Conservation (phyloP, 2,113 vertebrate genomes). For the Notarius lentiginosus region DNA sequence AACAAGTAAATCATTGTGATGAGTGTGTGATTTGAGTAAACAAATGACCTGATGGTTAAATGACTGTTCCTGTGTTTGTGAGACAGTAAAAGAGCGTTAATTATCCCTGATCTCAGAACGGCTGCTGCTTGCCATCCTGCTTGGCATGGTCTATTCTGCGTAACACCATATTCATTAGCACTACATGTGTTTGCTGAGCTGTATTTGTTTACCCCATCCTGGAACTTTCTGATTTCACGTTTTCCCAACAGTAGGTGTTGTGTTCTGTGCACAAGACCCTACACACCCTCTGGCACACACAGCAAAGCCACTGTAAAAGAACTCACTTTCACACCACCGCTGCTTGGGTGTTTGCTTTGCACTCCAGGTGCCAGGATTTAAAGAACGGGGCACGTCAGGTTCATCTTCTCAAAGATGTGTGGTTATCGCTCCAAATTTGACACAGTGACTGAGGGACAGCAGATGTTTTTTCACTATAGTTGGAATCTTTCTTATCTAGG, state of each 20-base stretch:
- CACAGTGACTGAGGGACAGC: neutral
- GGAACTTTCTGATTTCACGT: conserved; percentile 70
- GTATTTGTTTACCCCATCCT: conserved; percentile 64
- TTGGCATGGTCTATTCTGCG: neutral
- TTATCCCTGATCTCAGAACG: neutral
- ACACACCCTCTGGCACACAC: conserved; percentile 52
- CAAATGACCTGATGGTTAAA: conserved; percentile 47
- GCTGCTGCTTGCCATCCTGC: conserved; percentile 2
- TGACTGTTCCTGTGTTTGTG: conserved; percentile 19
- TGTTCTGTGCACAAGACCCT: conserved; percentile 62
- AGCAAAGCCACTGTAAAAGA: conserved; percentile 66
- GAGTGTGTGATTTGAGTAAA: conserved; percentile 54
- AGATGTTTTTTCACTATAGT: neutral
- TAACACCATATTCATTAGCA: conserved; percentile 27
- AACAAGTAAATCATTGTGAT: conserved; percentile 57
- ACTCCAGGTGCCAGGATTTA: conserved; percentile 56
- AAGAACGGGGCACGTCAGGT: conserved; percentile 53
- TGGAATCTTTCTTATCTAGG: neutral
- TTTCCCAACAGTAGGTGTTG: conserved; percentile 64
- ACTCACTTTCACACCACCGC: conserved; percentile 64
- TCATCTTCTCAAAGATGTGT: conserved; percentile 35
- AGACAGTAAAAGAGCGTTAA: neutral
- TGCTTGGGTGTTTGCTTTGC: conserved; percentile 59
- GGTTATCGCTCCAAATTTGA: neutral
- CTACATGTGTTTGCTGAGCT: conserved; percentile 41